Percentiles rank a stretch among this genome's conserved stretches.
These are phyloP conservation scores for Drosophila rellima DNA, from an alignment of 2,888 invertebrate species.

Conservation along the genomic window DNA sequence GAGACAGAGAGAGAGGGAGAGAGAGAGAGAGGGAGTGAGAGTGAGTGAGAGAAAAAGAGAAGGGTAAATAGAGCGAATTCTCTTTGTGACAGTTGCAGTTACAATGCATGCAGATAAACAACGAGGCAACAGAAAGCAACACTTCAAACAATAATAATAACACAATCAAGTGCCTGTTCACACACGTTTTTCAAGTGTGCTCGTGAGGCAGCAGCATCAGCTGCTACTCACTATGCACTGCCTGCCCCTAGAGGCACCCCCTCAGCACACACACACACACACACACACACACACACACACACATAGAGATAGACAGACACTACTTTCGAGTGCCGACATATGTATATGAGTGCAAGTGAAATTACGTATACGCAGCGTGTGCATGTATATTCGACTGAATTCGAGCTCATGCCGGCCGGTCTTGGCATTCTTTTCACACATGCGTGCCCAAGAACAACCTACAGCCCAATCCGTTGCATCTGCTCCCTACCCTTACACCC, in stretches of 20 bases:
- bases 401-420: conserved; percentile 39
- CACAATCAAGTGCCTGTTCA: conserved; percentile 80
- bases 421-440: conserved; percentile 74
- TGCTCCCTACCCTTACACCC: conserved; percentile 8
- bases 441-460: conserved; percentile 68
- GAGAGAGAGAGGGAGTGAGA: background rate
- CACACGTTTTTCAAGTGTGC: conserved; percentile 70
- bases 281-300: conserved; percentile 1
- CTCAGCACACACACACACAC: conserved; percentile 5
- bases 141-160: conserved; percentile 81
- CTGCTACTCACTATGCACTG: background rate
- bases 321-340: conserved; percentile 60
- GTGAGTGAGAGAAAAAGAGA: background rate
- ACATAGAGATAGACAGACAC: background rate
- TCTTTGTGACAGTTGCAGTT: conserved; percentile 63
- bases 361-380: conserved; percentile 74
- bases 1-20: background rate
- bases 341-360: conserved; percentile 59
- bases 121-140: conserved; percentile 67
- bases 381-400: conserved; percentile 1
- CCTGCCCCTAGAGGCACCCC: background rate
- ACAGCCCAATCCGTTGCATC: conserved; percentile 35
- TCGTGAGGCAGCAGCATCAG: conserved; percentile 39
- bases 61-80: background rate
- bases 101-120: conserved; percentile 78